These are phyloP conservation scores for Tonatia bakeri DNA, from an alignment of 2,113 vertebrate genomes.

Conservation along the genomic window DNA sequence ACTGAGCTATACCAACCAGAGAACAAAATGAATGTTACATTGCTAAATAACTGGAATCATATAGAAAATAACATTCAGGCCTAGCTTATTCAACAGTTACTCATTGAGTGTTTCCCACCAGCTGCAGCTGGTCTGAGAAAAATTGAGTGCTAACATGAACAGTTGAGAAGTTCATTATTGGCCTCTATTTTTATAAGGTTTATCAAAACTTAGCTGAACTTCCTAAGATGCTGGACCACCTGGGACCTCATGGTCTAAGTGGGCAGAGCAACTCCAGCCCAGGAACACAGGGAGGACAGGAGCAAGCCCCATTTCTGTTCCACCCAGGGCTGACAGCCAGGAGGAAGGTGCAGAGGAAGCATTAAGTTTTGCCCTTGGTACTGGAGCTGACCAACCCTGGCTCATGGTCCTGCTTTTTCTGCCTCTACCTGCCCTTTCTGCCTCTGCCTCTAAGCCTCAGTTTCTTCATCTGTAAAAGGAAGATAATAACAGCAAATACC, in stretches of 20 bases:
- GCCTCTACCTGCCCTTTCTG: neutral
- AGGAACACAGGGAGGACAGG: neutral
- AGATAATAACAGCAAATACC: neutral
- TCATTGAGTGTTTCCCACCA: conserved; percentile 1
- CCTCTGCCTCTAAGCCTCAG: neutral
- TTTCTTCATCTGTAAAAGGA: neutral
- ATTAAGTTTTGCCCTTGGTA: neutral
- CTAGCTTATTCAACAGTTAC: neutral
- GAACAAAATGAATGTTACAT: no score
- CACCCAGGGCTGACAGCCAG: neutral
- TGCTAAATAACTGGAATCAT: neutral
- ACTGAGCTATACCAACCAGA: no score
- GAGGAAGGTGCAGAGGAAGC: neutral
- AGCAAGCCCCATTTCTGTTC: neutral
- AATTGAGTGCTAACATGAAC: conserved; percentile 8
- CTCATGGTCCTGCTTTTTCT: neutral
- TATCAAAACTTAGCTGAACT: conserved; percentile 70
- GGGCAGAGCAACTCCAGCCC: neutral
- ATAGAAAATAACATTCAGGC: neutral
- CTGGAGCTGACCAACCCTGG: neutral
- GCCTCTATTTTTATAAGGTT: conserved; percentile 63
- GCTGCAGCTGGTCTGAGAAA: neutral
- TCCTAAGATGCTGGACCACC: conserved; percentile 22
- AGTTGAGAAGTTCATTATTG: conserved; percentile 74
- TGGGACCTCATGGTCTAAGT: neutral